These are phyloP conservation scores for Drosophila elegans DNA, from an alignment of 1,140 invertebrate species.

Conservation along the genomic window DNA sequence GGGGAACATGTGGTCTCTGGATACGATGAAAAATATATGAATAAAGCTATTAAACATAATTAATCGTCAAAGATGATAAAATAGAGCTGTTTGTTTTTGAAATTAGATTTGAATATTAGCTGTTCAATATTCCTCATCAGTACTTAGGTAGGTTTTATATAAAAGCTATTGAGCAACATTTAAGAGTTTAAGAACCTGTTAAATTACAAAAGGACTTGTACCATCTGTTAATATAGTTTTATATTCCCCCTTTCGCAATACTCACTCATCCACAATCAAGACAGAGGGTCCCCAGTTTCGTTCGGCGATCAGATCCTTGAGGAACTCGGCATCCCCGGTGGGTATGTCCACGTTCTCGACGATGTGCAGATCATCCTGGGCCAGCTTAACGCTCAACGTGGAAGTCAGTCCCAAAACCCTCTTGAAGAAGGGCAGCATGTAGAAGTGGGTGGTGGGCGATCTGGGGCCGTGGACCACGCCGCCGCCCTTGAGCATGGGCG, in stretches of 20 bases:
- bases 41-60: not conserved
- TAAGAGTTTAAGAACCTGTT: too few relatives aligned
- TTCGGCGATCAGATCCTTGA: constrained; percentile 92
- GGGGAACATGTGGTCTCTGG: constrained; percentile 93
- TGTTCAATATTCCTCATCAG: too few relatives aligned
- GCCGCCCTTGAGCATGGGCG: constrained; percentile 93
- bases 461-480: constrained; percentile 95
- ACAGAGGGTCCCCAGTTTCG: constrained; percentile 98
- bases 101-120: too few relatives aligned
- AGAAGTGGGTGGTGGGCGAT: constrained; percentile 95
- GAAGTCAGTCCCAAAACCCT: constrained; percentile 92
- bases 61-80: too few relatives aligned
- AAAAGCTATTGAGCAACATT: too few relatives aligned
- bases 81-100: too few relatives aligned
- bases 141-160: too few relatives aligned
- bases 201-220: too few relatives aligned
- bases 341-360: constrained; percentile 95
- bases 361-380: constrained; percentile 97
- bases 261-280: constrained; percentile 95
- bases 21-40: constrained; percentile 21
- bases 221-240: too few relatives aligned
- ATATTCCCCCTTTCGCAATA: not conserved
- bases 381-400: constrained; percentile 95
- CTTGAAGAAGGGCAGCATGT: constrained; percentile 93
- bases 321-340: constrained; percentile 91